These are phyloP conservation scores for Cheiracanthium punctorium DNA, from an alignment of 2,888 invertebrate species.

Conservation along the genomic window DNA sequence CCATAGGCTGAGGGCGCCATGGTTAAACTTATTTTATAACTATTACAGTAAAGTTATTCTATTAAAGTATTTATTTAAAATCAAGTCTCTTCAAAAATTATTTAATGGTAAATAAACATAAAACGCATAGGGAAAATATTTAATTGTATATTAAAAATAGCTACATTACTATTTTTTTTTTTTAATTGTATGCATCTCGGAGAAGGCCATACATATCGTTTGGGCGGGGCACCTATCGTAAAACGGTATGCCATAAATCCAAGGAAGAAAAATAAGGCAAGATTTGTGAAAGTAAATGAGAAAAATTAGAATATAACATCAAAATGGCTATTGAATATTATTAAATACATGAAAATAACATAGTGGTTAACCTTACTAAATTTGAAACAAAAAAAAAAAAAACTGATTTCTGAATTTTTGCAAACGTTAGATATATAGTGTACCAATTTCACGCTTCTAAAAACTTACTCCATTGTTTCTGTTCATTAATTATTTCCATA, in stretches of 20 bases:
- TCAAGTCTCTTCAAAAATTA: too few relatives aligned
- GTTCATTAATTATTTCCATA: conserved; percentile 71
- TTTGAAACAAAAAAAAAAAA: not conserved
- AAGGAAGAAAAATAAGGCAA: not conserved
- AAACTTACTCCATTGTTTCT: conserved; percentile 71
- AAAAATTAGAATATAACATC: not conserved
- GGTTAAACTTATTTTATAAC: too few relatives aligned
- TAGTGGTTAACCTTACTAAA: not conserved
- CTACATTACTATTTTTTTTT: too few relatives aligned
- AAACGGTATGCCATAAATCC: not conserved
- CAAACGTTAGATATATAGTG: not conserved
- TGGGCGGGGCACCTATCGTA: not conserved
- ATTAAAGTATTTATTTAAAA: too few relatives aligned
- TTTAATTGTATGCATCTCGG: too few relatives aligned
- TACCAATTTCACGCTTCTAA: not conserved
- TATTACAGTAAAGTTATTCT: too few relatives aligned
- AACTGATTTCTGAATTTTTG: too few relatives aligned
- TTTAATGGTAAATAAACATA: too few relatives aligned
- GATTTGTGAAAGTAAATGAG: not conserved
- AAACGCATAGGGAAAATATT: too few relatives aligned
- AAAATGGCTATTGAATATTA: not conserved
- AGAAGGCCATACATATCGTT: too few relatives aligned
- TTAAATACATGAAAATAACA: conserved; percentile 10
- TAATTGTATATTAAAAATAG: too few relatives aligned
- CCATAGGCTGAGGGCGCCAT: too few relatives aligned